phyloP scores from a whole-genome alignment of 2,797 vertebrate species.

The Peromyscus eremicus region DNA sequence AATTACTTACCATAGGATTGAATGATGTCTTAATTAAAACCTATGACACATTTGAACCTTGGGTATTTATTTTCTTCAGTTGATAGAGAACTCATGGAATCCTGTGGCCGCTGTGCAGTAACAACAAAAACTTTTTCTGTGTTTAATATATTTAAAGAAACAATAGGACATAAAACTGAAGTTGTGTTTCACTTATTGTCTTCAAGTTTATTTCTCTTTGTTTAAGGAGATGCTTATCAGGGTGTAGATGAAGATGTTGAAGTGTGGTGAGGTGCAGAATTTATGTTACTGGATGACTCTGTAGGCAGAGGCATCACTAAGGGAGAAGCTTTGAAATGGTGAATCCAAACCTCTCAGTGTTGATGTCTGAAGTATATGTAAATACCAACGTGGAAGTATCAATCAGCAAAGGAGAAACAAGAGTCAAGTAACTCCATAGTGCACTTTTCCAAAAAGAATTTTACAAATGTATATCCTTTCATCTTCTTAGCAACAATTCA shows the following conservation, averaged over 20 bases:
- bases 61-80: constrained; percentile 13
- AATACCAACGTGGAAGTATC: background rate
- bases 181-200: background rate
- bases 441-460: background rate
- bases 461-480: background rate
- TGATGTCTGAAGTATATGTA: background rate
- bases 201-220: background rate
- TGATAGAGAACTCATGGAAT: background rate
- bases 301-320: background rate
- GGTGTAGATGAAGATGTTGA: background rate
- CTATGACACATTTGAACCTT: background rate
- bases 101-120: background rate
- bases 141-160: background rate
- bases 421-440: background rate
- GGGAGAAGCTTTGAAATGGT: background rate
- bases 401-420: background rate
- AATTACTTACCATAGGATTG: background rate
- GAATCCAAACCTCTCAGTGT: background rate
- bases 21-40: constrained; percentile 3
- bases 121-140: background rate
- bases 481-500: constrained; percentile 46
- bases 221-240: background rate
- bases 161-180: background rate
- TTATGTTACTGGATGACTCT: background rate
- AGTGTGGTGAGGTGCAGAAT: background rate